Base-by-base conservation (phyloP, 2,113 vertebrate genomes). In the Labeo rohita region DNA sequence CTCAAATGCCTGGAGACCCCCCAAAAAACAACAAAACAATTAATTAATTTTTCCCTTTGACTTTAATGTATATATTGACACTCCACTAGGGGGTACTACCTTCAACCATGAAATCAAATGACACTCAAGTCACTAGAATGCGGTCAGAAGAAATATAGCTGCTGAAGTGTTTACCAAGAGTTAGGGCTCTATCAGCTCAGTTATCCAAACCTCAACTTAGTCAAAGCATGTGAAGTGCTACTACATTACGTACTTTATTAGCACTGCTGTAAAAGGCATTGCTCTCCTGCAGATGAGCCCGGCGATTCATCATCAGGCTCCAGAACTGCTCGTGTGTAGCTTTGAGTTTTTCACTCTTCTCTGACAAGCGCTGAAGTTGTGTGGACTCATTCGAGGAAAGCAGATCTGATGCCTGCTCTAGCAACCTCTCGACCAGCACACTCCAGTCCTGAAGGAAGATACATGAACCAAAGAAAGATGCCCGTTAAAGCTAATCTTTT, bases 241-340 rank as follows among this genome's bases (percentile, higher is more conserved):
- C 56, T 63, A 34, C 4, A 13, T 56, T 56, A 93, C 94, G 86
- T 88, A 97, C 97, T 96, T 96, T 93, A 88, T 92, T 93, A 84
- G 95, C 92, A 52, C 93, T 90, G 80, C 74, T 91, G 88, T 96
- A 97, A 90, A 97, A 97, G 2, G 88, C 90, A 87, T 96, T 95
- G 83, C 95, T 93, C 84, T 95, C 94, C 45, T 93, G 92, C 59
- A 96, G 89, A 50, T 93, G 89, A 18, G 78, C 84, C 88, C 91
- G 93, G 61, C 94, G 94, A 83, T 92, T 90, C 78, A 91, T 89
- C 91, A 95, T 93, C 4, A 88, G 90, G n/a, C 76, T 90, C 87
- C 88, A 90, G 70, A 95, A 92, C 78, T 95, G 94, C 77, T 95
- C 90, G 39, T 93, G 93, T 54, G 96, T 90, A 15, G 23, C 86